These are phyloP conservation scores for Phoebastria nigripes DNA, from an alignment of 2,797 vertebrate genomes.

Conservation along the genomic window DNA sequence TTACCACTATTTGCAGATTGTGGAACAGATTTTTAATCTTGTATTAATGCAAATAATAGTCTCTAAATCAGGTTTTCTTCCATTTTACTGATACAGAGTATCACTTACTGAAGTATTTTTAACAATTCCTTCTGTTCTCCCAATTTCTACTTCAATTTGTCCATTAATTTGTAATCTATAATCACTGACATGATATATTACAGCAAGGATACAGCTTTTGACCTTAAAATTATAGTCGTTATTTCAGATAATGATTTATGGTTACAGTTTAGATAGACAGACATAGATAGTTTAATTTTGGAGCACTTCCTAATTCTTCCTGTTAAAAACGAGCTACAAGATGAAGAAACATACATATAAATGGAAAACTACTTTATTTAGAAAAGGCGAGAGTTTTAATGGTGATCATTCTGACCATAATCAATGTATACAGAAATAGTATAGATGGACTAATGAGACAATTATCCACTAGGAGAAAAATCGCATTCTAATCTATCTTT, in stretches of 20 bases:
- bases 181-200: constrained; percentile 39
- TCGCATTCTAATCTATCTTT: not conserved
- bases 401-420: not conserved
- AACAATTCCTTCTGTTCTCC: constrained; percentile 19
- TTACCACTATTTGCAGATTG: not conserved
- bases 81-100: not conserved
- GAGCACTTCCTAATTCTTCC: not conserved
- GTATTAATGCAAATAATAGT: not conserved
- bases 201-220: constrained; percentile 32
- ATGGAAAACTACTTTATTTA: not conserved
- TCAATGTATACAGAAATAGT: not conserved
- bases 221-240: constrained; percentile 51
- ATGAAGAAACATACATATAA: not conserved
- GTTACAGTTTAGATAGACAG: constrained; percentile 19
- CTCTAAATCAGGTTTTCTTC: not conserved
- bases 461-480: not conserved
- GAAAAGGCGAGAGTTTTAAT: not conserved
- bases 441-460: not conserved
- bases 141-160: constrained; percentile 11
- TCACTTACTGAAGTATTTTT: constrained; percentile 21
- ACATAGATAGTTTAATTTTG: not conserved
- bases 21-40: not conserved
- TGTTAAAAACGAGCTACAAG: not conserved
- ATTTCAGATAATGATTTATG: constrained; percentile 47
- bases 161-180: constrained; percentile 43